phyloP scores from a whole-genome alignment of 2,888 invertebrate genomes.

The Lochmaea capreae region DNA sequence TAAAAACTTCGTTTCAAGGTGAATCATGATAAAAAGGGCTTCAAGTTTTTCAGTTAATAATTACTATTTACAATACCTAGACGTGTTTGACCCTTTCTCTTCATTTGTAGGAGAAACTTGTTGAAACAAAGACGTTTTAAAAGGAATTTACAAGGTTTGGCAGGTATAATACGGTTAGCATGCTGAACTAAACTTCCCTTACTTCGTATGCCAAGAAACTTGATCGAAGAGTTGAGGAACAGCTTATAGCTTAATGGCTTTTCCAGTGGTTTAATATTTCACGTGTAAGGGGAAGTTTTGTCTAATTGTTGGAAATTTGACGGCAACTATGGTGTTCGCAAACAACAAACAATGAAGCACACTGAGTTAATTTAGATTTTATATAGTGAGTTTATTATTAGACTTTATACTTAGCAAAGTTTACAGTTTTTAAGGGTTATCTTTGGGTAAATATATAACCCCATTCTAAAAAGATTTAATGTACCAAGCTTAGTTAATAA shows the following conservation, averaged over 20 bases:
- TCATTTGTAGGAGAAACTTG: constrained; percentile 29
- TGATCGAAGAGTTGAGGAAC: constrained; percentile 32
- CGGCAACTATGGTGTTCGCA: constrained; percentile 16
- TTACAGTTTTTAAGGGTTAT: background rate
- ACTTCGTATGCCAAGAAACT: constrained; percentile 30
- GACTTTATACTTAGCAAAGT: background rate
- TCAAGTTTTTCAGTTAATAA: background rate
- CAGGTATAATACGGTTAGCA: constrained; percentile 38
- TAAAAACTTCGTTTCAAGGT: too few species aligned
- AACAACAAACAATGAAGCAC: constrained; percentile 19
- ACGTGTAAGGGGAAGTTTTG: constrained; percentile 29
- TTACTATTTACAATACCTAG: background rate
- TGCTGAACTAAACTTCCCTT: constrained; percentile 27
- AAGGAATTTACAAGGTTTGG: constrained; percentile 41
- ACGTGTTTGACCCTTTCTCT: constrained; percentile 3
- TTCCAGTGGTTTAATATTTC: constrained; percentile 32
- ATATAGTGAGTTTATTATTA: constrained; percentile 12
- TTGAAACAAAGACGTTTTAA: constrained; percentile 38
- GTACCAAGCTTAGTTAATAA: background rate
- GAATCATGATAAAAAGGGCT: too few species aligned
- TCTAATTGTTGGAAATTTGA: constrained; percentile 35
- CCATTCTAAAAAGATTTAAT: background rate
- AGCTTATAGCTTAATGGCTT: constrained; percentile 28
- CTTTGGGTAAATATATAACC: background rate
- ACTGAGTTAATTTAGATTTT: constrained; percentile 11